Evolutionary conservation across 2,888 invertebrate species (phyloP), one percentile per base, ranked within the genome.

Genomic region (Nesidiocoris tenuis): DNA sequence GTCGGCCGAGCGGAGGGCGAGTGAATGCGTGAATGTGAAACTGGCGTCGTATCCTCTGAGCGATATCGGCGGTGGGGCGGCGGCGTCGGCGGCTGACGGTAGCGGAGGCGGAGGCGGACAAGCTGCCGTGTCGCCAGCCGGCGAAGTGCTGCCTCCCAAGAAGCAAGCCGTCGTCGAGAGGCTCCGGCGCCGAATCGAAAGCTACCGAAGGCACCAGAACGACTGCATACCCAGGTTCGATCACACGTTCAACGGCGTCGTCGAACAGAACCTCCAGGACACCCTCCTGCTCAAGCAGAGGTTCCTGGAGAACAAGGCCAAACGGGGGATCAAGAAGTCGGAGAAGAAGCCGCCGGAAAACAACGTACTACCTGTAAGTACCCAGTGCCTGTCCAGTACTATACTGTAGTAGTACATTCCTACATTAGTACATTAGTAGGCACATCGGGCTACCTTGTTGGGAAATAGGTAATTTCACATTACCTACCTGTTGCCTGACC

Each of bases 191-290:
- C 89, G 96, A 82, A 91, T 97, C 84, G 95, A 95, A 82, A 90
- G 88, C 80, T 96, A 96, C 85, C 88, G 96, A 72, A 88, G 91
- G 68, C 89, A 94, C 79, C 95, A 96, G 84, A 91, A 88, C 80
- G 93, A 93, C 83, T 92, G 93, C 83, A 90, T 91, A 83, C 94
- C 94, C 78, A 88, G 95, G 79, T 95, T 92, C 85, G 94, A 94
- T 83, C 93, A 93, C 83, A 91, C 93, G 79, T 92, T 94, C 84
- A 92, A 88, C 83, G 93, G 93, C 57, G 88, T 92, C 78, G 93
- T 93, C 86, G 95, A 96, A 82, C 95, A 95, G 83, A 94, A 96
- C 84, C 90, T 92, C 81, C 90, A 95, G 85, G 95, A 96, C 84
- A 95, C 96, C 55, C 87, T 90, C 80, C 89, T 93, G 79, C 87